Conservation (phyloP, 2,797 vertebrate species). For the Enteromius mattozi region DNA sequence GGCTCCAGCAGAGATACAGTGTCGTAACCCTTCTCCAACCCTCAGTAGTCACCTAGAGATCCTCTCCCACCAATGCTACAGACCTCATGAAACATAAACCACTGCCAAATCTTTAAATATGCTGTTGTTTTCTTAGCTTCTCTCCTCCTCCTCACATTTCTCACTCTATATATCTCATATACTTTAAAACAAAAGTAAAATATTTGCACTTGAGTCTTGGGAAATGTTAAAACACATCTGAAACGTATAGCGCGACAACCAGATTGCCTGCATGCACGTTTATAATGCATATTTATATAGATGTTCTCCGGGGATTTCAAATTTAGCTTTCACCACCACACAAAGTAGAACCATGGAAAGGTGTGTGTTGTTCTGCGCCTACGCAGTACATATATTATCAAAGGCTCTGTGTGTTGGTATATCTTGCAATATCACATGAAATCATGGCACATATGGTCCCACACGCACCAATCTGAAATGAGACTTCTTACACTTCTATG, state of each 20-base stretch:
- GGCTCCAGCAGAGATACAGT: not conserved
- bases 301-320: conserved; percentile 22
- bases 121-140: conserved; percentile 20
- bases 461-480: conserved; percentile 1
- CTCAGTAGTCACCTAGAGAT: not conserved
- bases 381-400: conserved; percentile 39
- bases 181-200: not conserved
- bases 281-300: not conserved
- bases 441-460: conserved; percentile 29
- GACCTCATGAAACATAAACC: conserved; percentile 12
- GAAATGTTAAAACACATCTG: conserved; percentile 14
- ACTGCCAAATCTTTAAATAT: conserved; percentile 25
- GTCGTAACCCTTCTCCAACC: not conserved
- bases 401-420: conserved; percentile 29
- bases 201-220: not conserved
- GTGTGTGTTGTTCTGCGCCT: conserved; percentile 29
- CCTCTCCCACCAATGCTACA: not conserved
- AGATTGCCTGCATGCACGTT: not conserved
- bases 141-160: conserved; percentile 32
- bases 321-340: conserved; percentile 21
- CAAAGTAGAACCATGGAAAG: conserved; percentile 11
- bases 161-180: not conserved
- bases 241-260: not conserved
- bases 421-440: conserved; percentile 32
- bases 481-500: conserved; percentile 31